Evolutionary conservation across 92 coral and sea anemone species (phyloP).

Genomic region (Bergia sp.): DNA sequence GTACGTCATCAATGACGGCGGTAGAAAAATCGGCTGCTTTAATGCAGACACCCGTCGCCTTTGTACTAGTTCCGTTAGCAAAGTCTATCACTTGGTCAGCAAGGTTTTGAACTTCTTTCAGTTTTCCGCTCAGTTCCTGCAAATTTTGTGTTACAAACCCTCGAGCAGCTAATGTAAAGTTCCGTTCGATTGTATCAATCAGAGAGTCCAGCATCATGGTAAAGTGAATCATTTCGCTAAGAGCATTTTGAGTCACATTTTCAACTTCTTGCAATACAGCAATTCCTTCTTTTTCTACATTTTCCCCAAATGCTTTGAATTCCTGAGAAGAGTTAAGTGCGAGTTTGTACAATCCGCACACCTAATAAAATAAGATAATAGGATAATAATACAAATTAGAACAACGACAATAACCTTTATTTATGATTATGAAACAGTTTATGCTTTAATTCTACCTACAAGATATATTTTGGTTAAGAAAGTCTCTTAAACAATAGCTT

Average conservation of each 20-base stretch:
- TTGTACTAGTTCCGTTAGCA: slow-evolving; percentile 80
- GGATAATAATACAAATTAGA: background rate
- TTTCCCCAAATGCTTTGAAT: slow-evolving; percentile 81
- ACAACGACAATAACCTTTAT: background rate
- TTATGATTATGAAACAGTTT: background rate
- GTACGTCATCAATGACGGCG: slow-evolving; percentile 80
- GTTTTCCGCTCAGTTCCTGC: slow-evolving; percentile 67
- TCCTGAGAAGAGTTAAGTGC: slow-evolving; percentile 77
- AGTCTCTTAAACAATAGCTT: too few species aligned
- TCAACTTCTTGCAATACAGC: slow-evolving; percentile 70
- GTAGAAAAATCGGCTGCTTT: slow-evolving; percentile 83
- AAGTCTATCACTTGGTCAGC: slow-evolving; percentile 87
- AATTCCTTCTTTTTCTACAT: slow-evolving; percentile 74
- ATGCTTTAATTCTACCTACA: too few species aligned
- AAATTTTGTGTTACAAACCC: slow-evolving; percentile 73
- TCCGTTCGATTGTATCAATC: slow-evolving; percentile 69
- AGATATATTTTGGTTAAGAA: too few species aligned
- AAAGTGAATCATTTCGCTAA: slow-evolving; percentile 78
- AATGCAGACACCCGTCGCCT: slow-evolving; percentile 79
- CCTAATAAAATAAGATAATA: background rate
- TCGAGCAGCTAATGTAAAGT: slow-evolving; percentile 75
- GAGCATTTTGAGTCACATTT: slow-evolving; percentile 73
- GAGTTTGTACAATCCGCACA: slow-evolving; percentile 77
- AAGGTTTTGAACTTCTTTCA: slow-evolving; percentile 71
- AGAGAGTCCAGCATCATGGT: slow-evolving; percentile 78